These are phyloP conservation scores for Potamarius usumacintae DNA, from an alignment of 2,113 vertebrate species.

Conservation along the genomic window DNA sequence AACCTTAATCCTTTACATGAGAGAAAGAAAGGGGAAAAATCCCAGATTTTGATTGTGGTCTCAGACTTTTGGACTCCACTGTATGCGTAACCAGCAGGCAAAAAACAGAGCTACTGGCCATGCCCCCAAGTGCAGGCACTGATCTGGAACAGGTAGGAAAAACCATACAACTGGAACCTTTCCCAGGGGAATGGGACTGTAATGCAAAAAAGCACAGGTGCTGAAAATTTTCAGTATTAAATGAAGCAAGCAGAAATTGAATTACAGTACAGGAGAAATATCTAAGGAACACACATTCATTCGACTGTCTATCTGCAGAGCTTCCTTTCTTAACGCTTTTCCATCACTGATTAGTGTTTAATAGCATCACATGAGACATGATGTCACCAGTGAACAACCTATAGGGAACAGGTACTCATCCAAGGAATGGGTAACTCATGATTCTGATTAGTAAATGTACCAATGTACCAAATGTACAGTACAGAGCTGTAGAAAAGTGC, in stretches of 20 bases:
- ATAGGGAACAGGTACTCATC: not conserved
- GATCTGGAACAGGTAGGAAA: not conserved
- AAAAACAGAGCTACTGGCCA: not conserved
- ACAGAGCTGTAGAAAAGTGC: not conserved
- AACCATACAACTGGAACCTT: not conserved
- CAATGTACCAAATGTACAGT: not conserved
- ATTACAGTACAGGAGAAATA: not conserved
- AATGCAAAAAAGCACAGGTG: not conserved
- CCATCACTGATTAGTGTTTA: not conserved
- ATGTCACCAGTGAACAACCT: not conserved
- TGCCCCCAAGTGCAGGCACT: not conserved
- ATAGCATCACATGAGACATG: not conserved
- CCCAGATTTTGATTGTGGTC: not conserved
- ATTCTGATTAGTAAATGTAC: not conserved
- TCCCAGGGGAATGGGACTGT: not conserved
- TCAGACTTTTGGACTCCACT: not conserved
- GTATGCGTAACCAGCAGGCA: not conserved
- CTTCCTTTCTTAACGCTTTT: not conserved
- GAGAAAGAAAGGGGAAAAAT: not conserved
- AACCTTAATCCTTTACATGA: not conserved
- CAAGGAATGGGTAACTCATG: not conserved
- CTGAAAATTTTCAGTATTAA: not conserved
- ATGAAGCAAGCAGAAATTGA: conserved; percentile 2
- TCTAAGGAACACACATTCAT: not conserved
- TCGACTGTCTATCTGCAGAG: not conserved